A percentile compares a stretch with the other conserved stretches of the same genome.
Conservation (phyloP, 1,140 invertebrate genomes). For the Bombus consobrinus region DNA sequence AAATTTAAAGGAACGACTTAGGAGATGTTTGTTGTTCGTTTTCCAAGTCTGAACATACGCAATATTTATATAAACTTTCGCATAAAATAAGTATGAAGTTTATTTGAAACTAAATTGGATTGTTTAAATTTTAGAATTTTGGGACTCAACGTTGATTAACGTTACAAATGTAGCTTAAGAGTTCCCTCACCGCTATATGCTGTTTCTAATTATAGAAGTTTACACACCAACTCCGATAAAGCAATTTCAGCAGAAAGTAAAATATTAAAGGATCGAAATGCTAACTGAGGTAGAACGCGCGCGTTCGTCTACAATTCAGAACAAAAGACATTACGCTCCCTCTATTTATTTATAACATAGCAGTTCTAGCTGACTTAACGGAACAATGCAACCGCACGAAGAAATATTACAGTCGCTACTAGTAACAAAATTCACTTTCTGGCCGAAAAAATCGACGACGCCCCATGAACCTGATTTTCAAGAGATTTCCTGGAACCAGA, state of each 20-base stretch:
- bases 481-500: constrained; percentile 25
- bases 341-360: neutral
- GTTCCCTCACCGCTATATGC: neutral
- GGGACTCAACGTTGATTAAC: neutral
- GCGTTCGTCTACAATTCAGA: neutral
- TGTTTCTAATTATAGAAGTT: neutral
- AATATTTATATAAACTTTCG: neutral
- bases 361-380: neutral
- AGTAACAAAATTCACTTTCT: neutral
- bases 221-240: neutral
- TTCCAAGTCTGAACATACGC: neutral
- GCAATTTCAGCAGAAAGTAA: neutral
- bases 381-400: neutral
- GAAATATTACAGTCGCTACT: neutral
- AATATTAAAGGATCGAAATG: neutral
- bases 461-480: neutral
- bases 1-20: constrained; percentile 35
- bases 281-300: neutral
- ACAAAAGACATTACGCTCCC: neutral
- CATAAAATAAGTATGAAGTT: neutral
- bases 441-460: neutral
- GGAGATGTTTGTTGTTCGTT: neutral
- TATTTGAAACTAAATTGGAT: neutral
- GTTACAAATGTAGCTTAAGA: neutral
- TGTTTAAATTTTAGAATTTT: neutral